Evolutionary conservation across 2,113 vertebrate species (phyloP).

Genomic region (Cephalopterus ornatus): DNA sequence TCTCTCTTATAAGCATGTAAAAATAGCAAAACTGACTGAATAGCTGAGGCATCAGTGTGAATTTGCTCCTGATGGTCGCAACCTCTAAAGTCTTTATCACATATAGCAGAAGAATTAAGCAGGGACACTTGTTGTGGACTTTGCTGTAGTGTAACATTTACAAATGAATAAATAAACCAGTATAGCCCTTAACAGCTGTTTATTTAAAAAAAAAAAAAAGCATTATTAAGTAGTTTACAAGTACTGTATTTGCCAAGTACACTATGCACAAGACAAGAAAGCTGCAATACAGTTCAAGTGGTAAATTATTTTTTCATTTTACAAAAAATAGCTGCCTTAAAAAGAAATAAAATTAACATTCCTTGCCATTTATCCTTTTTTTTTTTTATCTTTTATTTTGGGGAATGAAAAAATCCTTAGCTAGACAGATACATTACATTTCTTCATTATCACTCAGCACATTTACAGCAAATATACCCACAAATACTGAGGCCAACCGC

Average conservation of each 20-base stretch:
- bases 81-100: neutral
- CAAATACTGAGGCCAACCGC: conserved; percentile 15
- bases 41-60: neutral
- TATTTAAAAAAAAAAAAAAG: conserved; percentile 8
- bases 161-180: neutral
- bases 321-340: conserved; percentile 36
- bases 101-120: neutral
- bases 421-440: neutral
- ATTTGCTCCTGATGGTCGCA: neutral
- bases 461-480: neutral
- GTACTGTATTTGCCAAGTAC: neutral
- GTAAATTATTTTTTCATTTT: conserved; percentile 14
- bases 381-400: neutral
- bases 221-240: neutral
- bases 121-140: neutral
- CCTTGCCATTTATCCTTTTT: neutral
- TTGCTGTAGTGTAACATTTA: neutral
- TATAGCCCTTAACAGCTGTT: conserved; percentile 50
- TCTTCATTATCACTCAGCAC: conserved; percentile 12
- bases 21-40: neutral
- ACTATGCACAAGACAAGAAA: neutral
- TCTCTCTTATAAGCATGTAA: neutral
- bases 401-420: neutral
- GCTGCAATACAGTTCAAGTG: neutral
- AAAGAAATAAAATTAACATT: conserved; percentile 10